These are phyloP conservation scores for Talpa occidentalis DNA, from an alignment of 2,113 vertebrate genomes.

Conservation along the genomic window DNA sequence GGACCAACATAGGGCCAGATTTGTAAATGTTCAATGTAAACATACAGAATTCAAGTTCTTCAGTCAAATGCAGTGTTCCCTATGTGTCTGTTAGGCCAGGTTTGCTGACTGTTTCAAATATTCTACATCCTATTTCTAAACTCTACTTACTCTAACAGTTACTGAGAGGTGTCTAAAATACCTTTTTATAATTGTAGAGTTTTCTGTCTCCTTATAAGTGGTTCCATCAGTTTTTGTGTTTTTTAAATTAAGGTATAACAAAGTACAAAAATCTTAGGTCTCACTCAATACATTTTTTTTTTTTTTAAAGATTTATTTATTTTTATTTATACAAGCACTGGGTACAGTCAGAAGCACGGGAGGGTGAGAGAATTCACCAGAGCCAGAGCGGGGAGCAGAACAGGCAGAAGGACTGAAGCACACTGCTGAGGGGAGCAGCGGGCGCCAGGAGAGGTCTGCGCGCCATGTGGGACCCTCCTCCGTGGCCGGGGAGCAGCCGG, in stretches of 20 bases:
- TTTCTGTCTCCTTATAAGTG: neutral
- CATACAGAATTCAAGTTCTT: neutral
- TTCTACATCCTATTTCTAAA: neutral
- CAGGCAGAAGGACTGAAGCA: no score
- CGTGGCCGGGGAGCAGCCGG: no score
- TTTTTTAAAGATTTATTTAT: no score
- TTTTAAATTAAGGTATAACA: neutral
- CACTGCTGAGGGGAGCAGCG: no score
- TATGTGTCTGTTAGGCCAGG: neutral
- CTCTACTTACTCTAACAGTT: neutral
- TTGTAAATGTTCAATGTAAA: neutral
- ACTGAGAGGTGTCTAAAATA: neutral
- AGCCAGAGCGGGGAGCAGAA: no score
- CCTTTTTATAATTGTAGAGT: neutral
- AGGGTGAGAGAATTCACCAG: no score
- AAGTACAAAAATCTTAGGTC: neutral
- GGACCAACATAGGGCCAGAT: neutral
- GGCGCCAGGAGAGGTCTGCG: no score
- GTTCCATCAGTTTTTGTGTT: neutral
- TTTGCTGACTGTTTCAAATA: neutral
- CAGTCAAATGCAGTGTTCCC: neutral
- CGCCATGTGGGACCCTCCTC: no score
- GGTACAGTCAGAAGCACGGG: no score
- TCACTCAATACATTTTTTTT: neutral
- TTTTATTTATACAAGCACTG: no score